These are phyloP conservation scores for Nycticebus coucang DNA, from an alignment of 2,113 vertebrate genomes.

Conservation along the genomic window DNA sequence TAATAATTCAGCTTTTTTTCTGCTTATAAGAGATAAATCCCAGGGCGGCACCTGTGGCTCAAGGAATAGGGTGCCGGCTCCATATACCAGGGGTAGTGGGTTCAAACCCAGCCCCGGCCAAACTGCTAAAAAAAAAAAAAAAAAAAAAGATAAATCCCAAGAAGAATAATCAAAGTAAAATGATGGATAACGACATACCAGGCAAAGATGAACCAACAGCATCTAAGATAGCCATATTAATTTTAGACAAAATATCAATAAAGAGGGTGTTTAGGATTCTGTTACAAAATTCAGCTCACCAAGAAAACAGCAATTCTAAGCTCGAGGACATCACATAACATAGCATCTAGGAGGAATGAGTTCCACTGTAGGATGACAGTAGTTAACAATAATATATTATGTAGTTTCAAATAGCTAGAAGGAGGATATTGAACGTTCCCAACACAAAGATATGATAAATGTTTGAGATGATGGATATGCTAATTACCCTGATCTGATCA, in stretches of 20 bases:
- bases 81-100: too few relatives aligned
- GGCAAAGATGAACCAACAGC: background rate
- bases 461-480: too few relatives aligned
- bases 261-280: background rate
- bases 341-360: background rate
- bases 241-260: background rate
- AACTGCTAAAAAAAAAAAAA: background rate
- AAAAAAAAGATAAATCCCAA: background rate
- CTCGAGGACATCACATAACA: background rate
- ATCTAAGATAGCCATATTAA: background rate
- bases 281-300: background rate
- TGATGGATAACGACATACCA: background rate
- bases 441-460: too few relatives aligned
- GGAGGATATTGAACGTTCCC: too few relatives aligned
- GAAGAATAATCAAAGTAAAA: background rate
- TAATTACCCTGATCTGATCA: background rate
- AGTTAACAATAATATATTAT: too few relatives aligned
- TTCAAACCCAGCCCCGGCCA: too few relatives aligned
- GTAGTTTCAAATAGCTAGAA: too few relatives aligned
- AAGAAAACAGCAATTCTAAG: background rate
- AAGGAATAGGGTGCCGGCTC: too few relatives aligned
- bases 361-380: too few relatives aligned
- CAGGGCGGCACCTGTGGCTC: background rate
- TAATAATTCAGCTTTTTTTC: background rate
- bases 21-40: background rate